These are phyloP conservation scores for Tenthredo notha DNA, from an alignment of 2,888 invertebrate species.

Conservation along the genomic window DNA sequence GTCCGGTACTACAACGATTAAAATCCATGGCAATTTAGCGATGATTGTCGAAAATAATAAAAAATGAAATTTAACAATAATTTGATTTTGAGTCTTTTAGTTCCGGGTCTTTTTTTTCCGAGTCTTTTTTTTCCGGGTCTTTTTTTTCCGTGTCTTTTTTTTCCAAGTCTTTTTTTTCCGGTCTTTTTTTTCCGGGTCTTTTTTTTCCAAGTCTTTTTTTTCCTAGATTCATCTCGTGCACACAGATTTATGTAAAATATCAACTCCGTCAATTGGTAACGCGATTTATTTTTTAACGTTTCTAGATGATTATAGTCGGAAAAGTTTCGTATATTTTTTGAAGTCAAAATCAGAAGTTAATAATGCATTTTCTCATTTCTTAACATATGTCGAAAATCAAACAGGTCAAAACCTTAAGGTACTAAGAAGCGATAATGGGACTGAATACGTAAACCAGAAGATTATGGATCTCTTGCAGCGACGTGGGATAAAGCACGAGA, in stretches of 20 bases:
- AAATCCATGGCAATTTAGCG: too few species aligned
- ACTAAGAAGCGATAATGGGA: constrained; percentile 61
- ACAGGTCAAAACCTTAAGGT: constrained; percentile 58
- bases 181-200: too few species aligned
- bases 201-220: too few species aligned
- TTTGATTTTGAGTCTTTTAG: too few species aligned
- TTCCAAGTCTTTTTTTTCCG: too few species aligned
- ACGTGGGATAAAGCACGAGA: constrained; percentile 59
- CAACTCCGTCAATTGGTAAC: constrained; percentile 67
- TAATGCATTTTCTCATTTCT: constrained; percentile 58
- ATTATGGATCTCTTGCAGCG: constrained; percentile 55
- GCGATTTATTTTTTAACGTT: constrained; percentile 72
- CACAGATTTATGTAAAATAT: constrained; percentile 73
- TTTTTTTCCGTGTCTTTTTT: too few species aligned
- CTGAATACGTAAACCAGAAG: constrained; percentile 58
- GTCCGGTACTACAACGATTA: too few species aligned
- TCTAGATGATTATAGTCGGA: constrained; percentile 69
- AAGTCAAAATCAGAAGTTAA: constrained; percentile 63
- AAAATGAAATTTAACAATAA: too few species aligned
- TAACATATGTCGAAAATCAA: constrained; percentile 52
- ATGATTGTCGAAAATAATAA: too few species aligned
- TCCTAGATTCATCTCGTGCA: too few species aligned
- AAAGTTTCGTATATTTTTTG: constrained; percentile 61
- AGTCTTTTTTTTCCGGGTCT: too few species aligned
- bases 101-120: too few species aligned